These are phyloP conservation scores for Stomatorhinus ivindoensis DNA, from an alignment of 2,113 vertebrate genomes.

Conservation along the genomic window DNA sequence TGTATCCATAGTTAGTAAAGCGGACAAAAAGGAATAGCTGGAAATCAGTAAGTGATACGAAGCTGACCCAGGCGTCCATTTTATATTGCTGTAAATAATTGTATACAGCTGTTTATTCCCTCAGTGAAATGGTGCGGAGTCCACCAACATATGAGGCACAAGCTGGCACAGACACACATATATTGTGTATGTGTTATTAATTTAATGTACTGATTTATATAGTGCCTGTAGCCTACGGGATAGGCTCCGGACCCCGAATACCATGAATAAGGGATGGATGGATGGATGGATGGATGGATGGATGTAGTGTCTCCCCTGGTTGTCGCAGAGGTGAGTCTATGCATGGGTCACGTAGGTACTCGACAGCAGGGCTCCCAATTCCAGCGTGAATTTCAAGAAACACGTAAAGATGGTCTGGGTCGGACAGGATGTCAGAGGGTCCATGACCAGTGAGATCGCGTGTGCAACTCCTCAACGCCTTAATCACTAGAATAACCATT, in stretches of 20 bases:
- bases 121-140: neutral
- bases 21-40: slow-evolving; percentile 29
- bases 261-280: too few relatives aligned
- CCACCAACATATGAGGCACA: neutral
- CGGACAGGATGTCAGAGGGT: neutral
- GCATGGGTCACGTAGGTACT: neutral
- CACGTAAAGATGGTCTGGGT: neutral
- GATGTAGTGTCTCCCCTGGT: neutral
- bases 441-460: neutral
- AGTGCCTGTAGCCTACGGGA: too few relatives aligned
- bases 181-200: neutral
- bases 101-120: neutral
- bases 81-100: slow-evolving; percentile 51
- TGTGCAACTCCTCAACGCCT: neutral
- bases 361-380: neutral
- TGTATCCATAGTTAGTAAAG: neutral
- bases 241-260: neutral
- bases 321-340: neutral
- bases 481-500: neutral
- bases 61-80: slow-evolving; percentile 14
- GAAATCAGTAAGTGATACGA: slow-evolving; percentile 53
- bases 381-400: neutral
- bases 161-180: neutral
- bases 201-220: neutral
- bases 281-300: too few relatives aligned